Evolutionary conservation across 1,140 invertebrate genomes (phyloP).

Genomic region (Holotrichia oblita): DNA sequence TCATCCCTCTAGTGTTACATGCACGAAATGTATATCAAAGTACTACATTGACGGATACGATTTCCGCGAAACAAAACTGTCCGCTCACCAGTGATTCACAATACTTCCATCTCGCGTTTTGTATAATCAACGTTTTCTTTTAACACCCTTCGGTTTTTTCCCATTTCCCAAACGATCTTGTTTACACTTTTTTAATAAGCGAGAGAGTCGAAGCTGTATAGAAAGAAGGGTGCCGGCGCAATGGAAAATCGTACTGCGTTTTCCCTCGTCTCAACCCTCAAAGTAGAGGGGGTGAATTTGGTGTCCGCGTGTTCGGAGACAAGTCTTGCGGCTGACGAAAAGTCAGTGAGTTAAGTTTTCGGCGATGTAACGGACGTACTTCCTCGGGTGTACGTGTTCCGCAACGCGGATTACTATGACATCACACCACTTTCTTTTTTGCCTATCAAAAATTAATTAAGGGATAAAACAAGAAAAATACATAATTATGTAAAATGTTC

Average conservation of each 20-base stretch:
- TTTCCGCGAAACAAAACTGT: neutral
- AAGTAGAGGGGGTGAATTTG: conserved; percentile 4
- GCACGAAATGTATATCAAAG: neutral
- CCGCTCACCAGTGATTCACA: neutral
- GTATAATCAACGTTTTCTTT: neutral
- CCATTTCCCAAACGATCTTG: conserved; percentile 4
- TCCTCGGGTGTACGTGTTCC: neutral
- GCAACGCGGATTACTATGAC: neutral
- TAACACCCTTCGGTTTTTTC: neutral
- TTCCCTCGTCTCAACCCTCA: conserved; percentile 23
- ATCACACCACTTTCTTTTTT: neutral
- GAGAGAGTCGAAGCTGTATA: neutral
- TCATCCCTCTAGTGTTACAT: conserved; percentile 3
- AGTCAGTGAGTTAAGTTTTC: conserved; percentile 26
- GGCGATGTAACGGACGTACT: conserved; percentile 2
- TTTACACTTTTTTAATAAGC: conserved; percentile 36
- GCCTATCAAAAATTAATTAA: neutral
- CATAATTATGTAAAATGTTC: neutral
- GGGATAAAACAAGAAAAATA: neutral
- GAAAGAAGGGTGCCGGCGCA: neutral
- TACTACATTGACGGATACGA: neutral
- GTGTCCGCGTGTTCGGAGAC: conserved; percentile 19
- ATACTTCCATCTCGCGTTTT: neutral
- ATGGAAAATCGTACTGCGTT: conserved; percentile 19
- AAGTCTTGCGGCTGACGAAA: conserved; percentile 19